These are phyloP conservation scores for Rynchops niger DNA, from an alignment of 2,113 vertebrate genomes.

Conservation along the genomic window DNA sequence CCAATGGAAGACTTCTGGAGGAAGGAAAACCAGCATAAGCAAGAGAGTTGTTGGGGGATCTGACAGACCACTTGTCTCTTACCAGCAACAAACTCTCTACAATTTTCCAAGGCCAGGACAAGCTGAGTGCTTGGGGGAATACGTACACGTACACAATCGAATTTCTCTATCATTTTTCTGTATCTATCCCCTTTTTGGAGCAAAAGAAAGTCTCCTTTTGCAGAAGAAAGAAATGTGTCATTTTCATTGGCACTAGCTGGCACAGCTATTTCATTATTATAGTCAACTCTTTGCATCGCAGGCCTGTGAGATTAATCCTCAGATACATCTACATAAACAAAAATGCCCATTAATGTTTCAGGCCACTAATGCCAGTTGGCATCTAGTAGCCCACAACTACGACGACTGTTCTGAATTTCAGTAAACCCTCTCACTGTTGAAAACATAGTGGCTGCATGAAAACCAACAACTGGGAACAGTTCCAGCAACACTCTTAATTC, in stretches of 20 bases:
- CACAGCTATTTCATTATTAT: neutral
- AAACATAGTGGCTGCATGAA: neutral
- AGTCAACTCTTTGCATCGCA: neutral
- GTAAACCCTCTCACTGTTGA: neutral
- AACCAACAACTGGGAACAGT: neutral
- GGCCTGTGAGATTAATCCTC: neutral
- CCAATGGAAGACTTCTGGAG: neutral
- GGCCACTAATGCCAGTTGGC: neutral
- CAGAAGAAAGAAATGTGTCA: neutral
- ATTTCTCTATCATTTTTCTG: neutral
- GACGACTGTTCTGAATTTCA: neutral
- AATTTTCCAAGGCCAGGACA: neutral
- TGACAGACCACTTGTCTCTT: neutral
- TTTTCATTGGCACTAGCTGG: neutral
- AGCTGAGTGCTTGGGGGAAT: neutral
- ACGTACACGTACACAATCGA: neutral
- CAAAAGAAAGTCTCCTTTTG: neutral
- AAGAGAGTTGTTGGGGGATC: neutral
- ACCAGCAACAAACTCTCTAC: neutral
- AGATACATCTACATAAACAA: rapidly evolving
- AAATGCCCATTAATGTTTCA: neutral
- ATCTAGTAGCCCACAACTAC: neutral
- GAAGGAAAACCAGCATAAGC: neutral
- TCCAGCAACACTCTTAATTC: neutral
- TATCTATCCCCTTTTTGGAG: neutral